Evolutionary conservation across 2,113 vertebrate genomes (phyloP).

Genomic region (Perognathus longimembris): DNA sequence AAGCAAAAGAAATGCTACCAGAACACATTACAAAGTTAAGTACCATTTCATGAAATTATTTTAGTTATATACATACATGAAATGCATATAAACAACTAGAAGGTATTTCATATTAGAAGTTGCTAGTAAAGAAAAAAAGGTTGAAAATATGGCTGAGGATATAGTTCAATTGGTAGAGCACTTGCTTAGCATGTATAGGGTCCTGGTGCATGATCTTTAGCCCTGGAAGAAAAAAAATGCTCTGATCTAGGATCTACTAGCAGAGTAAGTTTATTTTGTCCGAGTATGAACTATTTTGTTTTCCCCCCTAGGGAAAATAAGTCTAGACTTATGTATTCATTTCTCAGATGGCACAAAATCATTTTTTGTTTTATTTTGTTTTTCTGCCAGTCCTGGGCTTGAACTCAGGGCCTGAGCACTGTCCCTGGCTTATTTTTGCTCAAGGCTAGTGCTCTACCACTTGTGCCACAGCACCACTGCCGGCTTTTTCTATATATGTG

Average conservation of each 20-base stretch:
- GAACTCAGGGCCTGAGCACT: no score
- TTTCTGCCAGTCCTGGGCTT: no score
- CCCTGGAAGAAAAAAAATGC: conserved; percentile 29
- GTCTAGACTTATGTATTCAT: conserved; percentile 29
- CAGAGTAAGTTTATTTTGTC: conserved; percentile 62
- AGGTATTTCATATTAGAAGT: conserved; percentile 27
- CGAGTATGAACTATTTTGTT: background rate
- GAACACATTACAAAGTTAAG: conserved; percentile 21
- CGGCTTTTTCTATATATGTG: no score
- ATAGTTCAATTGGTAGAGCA: no score
- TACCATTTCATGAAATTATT: background rate
- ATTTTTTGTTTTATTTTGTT: no score
- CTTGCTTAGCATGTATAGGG: no score
- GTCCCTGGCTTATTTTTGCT: no score
- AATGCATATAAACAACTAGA: conserved; percentile 14
- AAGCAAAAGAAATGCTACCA: background rate
- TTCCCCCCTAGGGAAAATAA: conserved; percentile 11
- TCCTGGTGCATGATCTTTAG: no score
- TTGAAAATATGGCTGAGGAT: background rate
- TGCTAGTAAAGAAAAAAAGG: background rate
- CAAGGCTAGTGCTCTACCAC: no score
- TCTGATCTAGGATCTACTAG: background rate
- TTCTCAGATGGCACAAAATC: background rate
- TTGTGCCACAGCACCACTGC: no score
- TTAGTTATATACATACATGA: background rate